Percentiles rank a stretch among this genome's conserved stretches.
Evolutionary conservation across 2,113 vertebrate genomes (phyloP).

Genomic region (Nothoprocta pentlandii): DNA sequence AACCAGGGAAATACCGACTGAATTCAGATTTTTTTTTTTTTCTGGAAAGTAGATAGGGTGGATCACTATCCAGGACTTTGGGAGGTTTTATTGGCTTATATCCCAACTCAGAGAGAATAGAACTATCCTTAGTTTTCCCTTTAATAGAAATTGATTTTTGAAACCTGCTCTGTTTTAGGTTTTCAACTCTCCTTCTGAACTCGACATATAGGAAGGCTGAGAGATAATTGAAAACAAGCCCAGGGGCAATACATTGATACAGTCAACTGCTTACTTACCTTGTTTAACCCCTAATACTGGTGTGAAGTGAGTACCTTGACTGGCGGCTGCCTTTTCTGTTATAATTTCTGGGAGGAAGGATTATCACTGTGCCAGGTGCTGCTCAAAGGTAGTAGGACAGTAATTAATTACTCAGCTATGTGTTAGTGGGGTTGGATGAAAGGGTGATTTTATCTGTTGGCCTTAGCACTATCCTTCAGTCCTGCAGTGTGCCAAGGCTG

Average conservation of each 20-base stretch:
- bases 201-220: background rate
- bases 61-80: background rate
- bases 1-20: background rate
- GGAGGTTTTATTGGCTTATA: background rate
- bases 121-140: background rate
- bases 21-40: background rate
- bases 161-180: background rate
- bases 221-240: background rate
- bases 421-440: background rate
- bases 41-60: background rate
- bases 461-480: background rate
- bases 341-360: background rate
- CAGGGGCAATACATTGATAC: background rate
- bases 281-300: background rate
- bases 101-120: background rate
- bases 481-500: background rate
- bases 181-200: background rate
- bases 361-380: background rate
- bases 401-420: background rate
- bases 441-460: background rate
- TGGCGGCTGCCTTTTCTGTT: background rate
- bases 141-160: background rate
- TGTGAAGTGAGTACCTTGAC: background rate
- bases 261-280: background rate
- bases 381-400: background rate